Evolutionary conservation across 2,888 invertebrate genomes (phyloP), one percentile per base, ranked within the genome.

Genomic region (Archaeoteleia sp.): DNA sequence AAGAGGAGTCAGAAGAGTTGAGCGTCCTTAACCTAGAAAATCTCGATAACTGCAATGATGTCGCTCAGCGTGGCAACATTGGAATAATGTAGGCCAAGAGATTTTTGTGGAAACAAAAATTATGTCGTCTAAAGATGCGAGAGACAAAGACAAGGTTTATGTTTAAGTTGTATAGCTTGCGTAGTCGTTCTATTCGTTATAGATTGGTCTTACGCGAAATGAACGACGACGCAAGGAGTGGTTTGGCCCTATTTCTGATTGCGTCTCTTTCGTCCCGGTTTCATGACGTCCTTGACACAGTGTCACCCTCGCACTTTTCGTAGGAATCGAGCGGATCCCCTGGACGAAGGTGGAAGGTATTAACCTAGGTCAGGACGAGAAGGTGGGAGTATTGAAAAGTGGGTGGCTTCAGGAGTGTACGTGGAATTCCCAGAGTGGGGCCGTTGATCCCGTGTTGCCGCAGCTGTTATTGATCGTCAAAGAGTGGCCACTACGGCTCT

Each of bases 401-500:
- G 60, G 62, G 55, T 58, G 57, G 54, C 40, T 60, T 57, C 58
- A 68, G 68, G 60, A 65, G 39, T 37, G 65, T 70, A 60, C 53
- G 54, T 48, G 54, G 42, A 49, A 62, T 49, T 45, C 32, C 20
- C 67, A 72, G 75, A 75, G 75, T 70, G 68, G 73, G 74, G 79
- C 82, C 81, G 75, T 78, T 75, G 82, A 82, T 81, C 82, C 69
- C 75, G 69, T 73, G 79, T 71, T 79, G 82, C 58, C 65, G 58
- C 83, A 84, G 83, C 84, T 84, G 82, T 84, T 84, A 84, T 84
- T 84, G 83, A 83, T 83, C 82, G 83, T 61, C 61, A 76, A 79
- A 79, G 78, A 81, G 79, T 78, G 75, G 78, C 77, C 80, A 78
- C 79, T 5, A 78, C 78, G 73, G 74, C 76, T 76, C 72, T 63